These are phyloP conservation scores for Smutsia gigantea DNA, from an alignment of 2,797 vertebrate species.

Conservation along the genomic window DNA sequence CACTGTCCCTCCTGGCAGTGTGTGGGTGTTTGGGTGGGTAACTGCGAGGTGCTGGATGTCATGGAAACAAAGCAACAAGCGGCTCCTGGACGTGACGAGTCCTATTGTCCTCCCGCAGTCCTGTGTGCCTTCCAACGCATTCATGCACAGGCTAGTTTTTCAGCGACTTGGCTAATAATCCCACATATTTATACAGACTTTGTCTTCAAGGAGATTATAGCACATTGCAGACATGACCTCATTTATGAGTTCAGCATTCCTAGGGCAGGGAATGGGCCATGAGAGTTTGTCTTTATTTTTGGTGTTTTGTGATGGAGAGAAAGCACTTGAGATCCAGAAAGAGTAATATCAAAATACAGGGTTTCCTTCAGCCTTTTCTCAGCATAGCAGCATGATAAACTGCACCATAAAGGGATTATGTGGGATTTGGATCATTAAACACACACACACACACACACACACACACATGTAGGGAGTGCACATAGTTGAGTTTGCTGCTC, in stretches of 20 bases:
- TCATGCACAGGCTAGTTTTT: background rate
- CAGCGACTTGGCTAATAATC: background rate
- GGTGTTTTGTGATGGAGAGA: background rate
- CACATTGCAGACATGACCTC: constrained; percentile 50
- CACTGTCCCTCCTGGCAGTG: background rate
- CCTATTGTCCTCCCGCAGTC: background rate
- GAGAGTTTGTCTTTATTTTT: constrained; percentile 24
- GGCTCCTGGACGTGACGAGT: background rate
- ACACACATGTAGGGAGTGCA: background rate
- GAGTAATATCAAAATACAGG: background rate
- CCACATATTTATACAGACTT: background rate
- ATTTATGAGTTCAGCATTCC: constrained; percentile 54
- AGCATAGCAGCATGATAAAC: background rate
- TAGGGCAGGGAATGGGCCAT: background rate
- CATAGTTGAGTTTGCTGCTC: background rate
- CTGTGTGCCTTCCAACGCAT: background rate
- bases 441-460: background rate
- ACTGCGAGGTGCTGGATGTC: background rate
- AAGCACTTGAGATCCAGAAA: background rate
- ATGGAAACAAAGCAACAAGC: background rate
- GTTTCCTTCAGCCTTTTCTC: background rate
- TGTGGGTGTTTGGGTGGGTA: background rate
- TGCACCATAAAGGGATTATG: background rate
- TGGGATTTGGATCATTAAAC: background rate
- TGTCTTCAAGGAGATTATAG: constrained; percentile 21